Evolutionary conservation across 2,797 vertebrate species (phyloP).

Genomic region (Hoplostethus atlanticus): DNA sequence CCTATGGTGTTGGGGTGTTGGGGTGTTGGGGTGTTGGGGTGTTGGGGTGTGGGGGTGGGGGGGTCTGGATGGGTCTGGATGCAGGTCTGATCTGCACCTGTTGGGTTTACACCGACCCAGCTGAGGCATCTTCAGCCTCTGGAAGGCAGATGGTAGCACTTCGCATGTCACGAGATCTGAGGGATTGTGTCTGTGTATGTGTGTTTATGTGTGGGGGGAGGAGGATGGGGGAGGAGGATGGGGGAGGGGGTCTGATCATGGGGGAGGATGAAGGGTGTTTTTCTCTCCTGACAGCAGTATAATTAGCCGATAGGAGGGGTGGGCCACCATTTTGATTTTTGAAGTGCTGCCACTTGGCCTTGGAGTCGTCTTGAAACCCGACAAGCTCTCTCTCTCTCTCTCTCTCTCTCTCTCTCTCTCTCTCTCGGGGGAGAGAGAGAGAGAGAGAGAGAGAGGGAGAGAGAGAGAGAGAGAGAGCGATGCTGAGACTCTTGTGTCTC

Average conservation of each 20-base stretch:
- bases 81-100: not conserved
- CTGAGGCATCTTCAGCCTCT: not conserved
- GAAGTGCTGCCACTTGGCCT: slow-evolving; percentile 81
- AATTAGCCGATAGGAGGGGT: slow-evolving; percentile 56
- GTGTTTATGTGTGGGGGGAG: slow-evolving; percentile 1
- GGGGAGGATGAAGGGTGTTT: slow-evolving; percentile 24
- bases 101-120: not conserved
- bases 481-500: slow-evolving; percentile 55
- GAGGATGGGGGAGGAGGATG: not conserved
- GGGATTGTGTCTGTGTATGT: not conserved
- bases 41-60: no score
- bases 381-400: no score
- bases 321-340: slow-evolving; percentile 74
- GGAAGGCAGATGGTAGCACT: slow-evolving; percentile 63
- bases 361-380: slow-evolving; percentile 65
- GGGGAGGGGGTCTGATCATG: not conserved
- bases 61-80: not conserved
- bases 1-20: no score
- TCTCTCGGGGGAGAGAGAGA: no score
- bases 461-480: slow-evolving; percentile 22
- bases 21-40: no score
- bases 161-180: slow-evolving; percentile 53
- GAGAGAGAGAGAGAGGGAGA: slow-evolving; percentile 17
- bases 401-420: no score
- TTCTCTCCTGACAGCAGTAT: slow-evolving; percentile 34